Percentiles rank a stretch among this genome's conserved stretches.
Evolutionary conservation across 37 sponge, comb jelly and placozoan genomes (phyloP).

Genomic region (Hexactinellida sp.): DNA sequence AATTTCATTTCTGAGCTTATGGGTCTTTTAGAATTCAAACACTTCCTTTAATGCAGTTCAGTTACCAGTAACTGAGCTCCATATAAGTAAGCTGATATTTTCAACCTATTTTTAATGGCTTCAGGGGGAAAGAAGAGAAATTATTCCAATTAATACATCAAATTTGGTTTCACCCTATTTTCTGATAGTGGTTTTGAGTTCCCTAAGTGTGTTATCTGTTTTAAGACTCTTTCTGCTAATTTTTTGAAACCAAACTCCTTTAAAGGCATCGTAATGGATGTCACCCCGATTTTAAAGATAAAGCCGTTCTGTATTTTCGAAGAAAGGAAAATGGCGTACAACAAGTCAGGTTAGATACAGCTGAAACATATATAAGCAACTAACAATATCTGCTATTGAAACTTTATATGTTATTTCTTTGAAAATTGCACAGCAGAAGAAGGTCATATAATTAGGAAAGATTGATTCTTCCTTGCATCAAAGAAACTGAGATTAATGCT

Average conservation of each 20-base stretch:
- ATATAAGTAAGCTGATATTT: too few species aligned
- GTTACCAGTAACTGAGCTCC: too few species aligned
- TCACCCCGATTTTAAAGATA: not conserved
- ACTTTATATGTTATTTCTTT: not conserved
- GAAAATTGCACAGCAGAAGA: constrained; percentile 5
- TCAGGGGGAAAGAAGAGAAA: not conserved
- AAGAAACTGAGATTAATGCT: not conserved
- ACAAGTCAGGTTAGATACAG: not conserved
- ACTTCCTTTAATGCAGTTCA: too few species aligned
- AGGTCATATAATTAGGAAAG: not conserved
- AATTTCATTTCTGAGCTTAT: too few species aligned
- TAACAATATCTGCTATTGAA: not conserved
- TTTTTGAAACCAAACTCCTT: not conserved
- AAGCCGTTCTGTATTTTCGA: not conserved
- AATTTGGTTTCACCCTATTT: not conserved
- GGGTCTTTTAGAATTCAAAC: too few species aligned
- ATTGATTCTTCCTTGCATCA: constrained; percentile 1
- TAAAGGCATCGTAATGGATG: not conserved
- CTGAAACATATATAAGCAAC: not conserved
- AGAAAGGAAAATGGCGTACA: not conserved
- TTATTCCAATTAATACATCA: not conserved
- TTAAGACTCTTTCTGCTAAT: constrained; percentile 5
- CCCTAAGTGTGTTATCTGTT: not conserved
- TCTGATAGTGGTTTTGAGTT: not conserved
- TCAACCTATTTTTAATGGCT: not conserved